Base-by-base conservation (phyloP, 2,797 vertebrate genomes). In the Acanthurus lineatus region DNA sequence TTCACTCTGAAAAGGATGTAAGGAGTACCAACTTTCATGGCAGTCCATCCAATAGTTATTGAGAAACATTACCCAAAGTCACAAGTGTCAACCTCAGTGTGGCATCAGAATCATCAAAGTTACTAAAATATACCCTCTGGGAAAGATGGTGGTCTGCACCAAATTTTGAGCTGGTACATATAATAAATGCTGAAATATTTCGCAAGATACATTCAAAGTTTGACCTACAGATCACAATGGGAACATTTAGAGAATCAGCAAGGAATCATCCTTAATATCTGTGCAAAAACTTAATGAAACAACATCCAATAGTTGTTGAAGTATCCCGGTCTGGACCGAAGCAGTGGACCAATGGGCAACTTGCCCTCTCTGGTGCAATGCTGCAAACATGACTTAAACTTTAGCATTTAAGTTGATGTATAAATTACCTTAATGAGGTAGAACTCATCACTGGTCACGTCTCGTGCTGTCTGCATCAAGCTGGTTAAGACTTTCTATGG, bases 401-500 rank as follows among this genome's bases (percentile, higher is more conserved):
- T 52, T 9, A 48, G 5, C 5, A 56, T 76, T 57, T 7, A 45
- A 48, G 4, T 7, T 45, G 16, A 52, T 47, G 40, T 25, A n/a
- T 25, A 17, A 79, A 69, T 86, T 48, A 96, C 95, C 95, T 94
- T 92, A 48, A 96, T 91, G 40, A 96, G 73, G 48, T 82, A 82
- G 75, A 86, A 87, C 14, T 82, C 80, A 15, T 92, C 87, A 16
- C 65, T 85, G 42, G 60, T 88, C 48, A 87, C 69, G 20, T 89
- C 92, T 82, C 94, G 88, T 25, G 91, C 77, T 6, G 88, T 93
- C 85, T 93, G 92, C 91, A 94, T 94, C 86, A 96, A 69, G 63
- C 88, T 93, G 73, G 90, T 95, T 49, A 96, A 83, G 11, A 95
- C 88, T 28, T 65, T 94, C 96, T 96, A 57, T 20, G 69, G 20